Percentiles rank a stretch among this genome's conserved stretches.
phyloP scores from a whole-genome alignment of 2,797 vertebrate genomes.

The Catamblyrhynchus diadema region DNA sequence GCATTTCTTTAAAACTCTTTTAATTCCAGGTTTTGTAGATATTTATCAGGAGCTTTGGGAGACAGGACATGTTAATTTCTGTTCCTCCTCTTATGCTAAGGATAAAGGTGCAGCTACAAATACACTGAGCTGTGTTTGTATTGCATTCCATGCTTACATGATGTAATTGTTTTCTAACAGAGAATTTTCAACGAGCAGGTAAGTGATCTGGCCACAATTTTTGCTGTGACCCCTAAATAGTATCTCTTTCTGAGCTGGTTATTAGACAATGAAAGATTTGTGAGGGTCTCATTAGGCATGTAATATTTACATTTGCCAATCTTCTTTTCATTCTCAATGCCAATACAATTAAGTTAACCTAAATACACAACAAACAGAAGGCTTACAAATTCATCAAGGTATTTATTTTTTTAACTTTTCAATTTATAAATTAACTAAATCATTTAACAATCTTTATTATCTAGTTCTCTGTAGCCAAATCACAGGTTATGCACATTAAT shows the following conservation, averaged over 20 bases:
- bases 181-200: not conserved
- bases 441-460: not conserved
- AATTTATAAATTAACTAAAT: not conserved
- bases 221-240: not conserved
- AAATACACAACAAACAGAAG: not conserved
- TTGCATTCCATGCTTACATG: not conserved
- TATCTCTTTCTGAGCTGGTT: not conserved
- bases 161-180: not conserved
- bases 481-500: not conserved
- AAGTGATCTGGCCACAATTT: not conserved
- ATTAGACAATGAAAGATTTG: not conserved
- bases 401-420: not conserved
- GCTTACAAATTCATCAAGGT: not conserved
- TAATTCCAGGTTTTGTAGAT: not conserved
- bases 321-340: not conserved
- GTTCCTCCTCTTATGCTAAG: not conserved
- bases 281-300: not conserved
- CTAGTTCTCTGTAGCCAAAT: not conserved
- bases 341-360: not conserved
- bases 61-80: not conserved
- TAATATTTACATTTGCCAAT: not conserved
- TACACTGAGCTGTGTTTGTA: not conserved
- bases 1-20: not conserved
- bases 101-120: not conserved
- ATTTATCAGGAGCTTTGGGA: not conserved